Conservation (phyloP, 2,797 vertebrate species). For the Tokudaia tokunoshimensis region DNA sequence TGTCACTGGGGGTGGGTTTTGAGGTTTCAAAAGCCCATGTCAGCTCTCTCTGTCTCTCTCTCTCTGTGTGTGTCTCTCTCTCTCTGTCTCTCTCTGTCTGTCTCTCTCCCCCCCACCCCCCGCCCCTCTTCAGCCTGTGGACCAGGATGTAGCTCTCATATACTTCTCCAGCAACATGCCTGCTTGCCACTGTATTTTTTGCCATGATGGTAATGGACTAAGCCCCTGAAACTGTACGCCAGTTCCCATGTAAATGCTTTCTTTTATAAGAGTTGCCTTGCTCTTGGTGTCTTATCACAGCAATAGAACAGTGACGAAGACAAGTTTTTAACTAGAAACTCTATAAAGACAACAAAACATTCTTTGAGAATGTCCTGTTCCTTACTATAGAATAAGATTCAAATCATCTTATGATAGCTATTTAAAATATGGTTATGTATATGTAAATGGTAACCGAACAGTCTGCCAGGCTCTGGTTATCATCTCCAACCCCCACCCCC, state of each 20-base stretch:
- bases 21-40: neutral
- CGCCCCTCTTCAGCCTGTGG: accelerated
- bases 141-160: neutral
- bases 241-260: neutral
- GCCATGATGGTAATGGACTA: neutral
- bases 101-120: too few relatives aligned
- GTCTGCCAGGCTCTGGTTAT: neutral
- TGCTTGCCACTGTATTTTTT: neutral
- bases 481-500: too few relatives aligned
- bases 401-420: neutral
- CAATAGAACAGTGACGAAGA: neutral
- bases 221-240: neutral
- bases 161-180: neutral
- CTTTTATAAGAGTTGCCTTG: neutral
- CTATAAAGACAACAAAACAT: neutral
- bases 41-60: too few relatives aligned
- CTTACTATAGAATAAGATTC: conserved; percentile 6
- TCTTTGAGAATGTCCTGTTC: conserved; percentile 1
- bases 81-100: too few relatives aligned
- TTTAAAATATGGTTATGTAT: neutral
- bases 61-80: too few relatives aligned
- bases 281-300: neutral
- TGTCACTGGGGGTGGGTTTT: neutral
- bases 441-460: neutral
- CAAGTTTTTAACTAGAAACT: neutral